Evolutionary conservation across 92 coral and sea anemone genomes (phyloP).

Genomic region (Parazoanthus swiftii): DNA sequence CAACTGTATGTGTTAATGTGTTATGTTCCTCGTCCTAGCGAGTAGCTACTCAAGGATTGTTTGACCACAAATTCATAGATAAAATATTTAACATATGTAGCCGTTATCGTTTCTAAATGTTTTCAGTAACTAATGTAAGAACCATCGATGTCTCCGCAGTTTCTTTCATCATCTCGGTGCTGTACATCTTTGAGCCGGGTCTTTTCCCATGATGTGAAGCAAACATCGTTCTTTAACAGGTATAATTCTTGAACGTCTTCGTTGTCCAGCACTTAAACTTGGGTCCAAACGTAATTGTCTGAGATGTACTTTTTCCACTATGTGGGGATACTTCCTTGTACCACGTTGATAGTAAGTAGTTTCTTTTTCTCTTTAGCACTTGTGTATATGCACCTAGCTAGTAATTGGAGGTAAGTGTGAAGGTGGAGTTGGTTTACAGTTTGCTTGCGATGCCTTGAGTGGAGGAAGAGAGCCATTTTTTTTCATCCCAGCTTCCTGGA

Average conservation of each 20-base stretch:
- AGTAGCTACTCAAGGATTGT: not conserved
- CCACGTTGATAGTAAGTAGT: not conserved
- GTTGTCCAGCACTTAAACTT: not conserved
- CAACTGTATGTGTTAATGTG: not conserved
- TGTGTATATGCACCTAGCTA: not conserved
- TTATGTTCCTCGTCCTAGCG: not conserved
- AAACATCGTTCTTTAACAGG: no score
- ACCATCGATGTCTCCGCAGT: not conserved
- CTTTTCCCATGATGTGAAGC: no score
- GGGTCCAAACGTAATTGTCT: no score
- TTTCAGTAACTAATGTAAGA: no score
- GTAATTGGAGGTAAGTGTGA: constrained; percentile 29
- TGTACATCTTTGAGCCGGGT: not conserved
- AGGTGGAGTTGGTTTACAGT: not conserved
- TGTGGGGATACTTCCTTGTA: no score
- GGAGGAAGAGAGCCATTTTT: constrained; percentile 57
- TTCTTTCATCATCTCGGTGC: not conserved
- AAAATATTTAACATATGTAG: not conserved
- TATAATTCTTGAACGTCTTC: not conserved
- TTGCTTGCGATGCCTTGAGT: constrained; percentile 22
- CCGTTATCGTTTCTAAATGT: not conserved
- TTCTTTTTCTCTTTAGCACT: not conserved
- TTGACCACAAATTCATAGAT: not conserved
- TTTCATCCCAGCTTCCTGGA: constrained; percentile 26
- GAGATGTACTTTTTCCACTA: no score